Base-by-base conservation (phyloP, 2,113 vertebrate genomes). In the Gallinago undulata region DNA sequence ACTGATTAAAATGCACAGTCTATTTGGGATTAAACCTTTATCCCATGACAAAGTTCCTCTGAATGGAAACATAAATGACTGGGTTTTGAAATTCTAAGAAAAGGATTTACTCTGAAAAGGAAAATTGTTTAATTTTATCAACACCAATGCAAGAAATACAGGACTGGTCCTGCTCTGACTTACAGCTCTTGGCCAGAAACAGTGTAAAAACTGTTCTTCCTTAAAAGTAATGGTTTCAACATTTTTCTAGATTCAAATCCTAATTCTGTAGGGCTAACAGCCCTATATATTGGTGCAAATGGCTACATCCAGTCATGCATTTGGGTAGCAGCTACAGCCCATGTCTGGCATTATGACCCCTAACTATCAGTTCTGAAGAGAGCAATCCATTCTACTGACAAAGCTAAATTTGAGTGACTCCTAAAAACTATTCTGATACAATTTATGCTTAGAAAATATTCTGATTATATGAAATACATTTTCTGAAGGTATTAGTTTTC, bases 11-110 rank as follows among this genome's bases (percentile, higher is more conserved):
- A 94, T 89, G 27, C 78, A 79, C 14, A 50, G 74, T 48, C 50
- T 88, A 94, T 68, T 63, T 45, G 57, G 84, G 92, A 96, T 95
- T 96, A 95, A 93, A 87, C 31, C 69, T 96, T 96, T 95, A 93
- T 95, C 64, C 88, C 60, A 78, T 43, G 83, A 89, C 69, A 92
- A 93, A 94, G 45, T 83, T 94, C 57, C 50, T 88, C 82, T 92
- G 86, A 90, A 73, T 84, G 45, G 67, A 76, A 95, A 87, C 51
- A 53, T 62, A 95, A 95, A 90, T 83, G 31, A 47, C 64, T 68
- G 78, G 60, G 66, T 91, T 89, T 62, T 74, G 75, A 92, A 94
- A 89, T 90, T 92, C 85, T 85, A 77, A 95, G 91, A 96, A 95
- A 92, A 84, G 39, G 73, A 84, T 94, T 96, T 95, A 66, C 50